Percentiles rank a stretch among this genome's conserved stretches.
Conservation (phyloP, 2,888 invertebrate species). For the Chironomus riparius region DNA sequence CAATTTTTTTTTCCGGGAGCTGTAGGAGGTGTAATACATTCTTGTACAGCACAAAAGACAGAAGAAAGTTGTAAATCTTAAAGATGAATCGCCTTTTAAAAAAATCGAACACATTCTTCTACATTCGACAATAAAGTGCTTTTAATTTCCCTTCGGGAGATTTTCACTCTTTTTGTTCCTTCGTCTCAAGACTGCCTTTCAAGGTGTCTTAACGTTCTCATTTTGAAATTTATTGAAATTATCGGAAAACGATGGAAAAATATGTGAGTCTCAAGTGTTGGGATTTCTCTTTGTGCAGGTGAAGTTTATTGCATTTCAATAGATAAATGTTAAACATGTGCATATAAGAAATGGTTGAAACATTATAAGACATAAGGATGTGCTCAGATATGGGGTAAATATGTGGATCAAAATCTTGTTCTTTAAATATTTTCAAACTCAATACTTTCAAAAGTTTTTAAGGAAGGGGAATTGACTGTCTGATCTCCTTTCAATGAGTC, state of each 20-base stretch:
- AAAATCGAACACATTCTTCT: slow-evolving; percentile 19
- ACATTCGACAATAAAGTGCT: neutral
- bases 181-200: neutral
- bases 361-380: no score
- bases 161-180: neutral
- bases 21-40: neutral
- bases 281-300: neutral
- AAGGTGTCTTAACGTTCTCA: slow-evolving; percentile 7
- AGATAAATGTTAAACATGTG: no score
- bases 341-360: no score
- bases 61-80: slow-evolving; percentile 24
- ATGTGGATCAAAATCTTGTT: no score
- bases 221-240: slow-evolving; percentile 26
- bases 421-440: no score
- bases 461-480: no score
- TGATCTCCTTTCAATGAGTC: no score
- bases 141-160: slow-evolving; percentile 25
- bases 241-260: neutral
- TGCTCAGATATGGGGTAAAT: no score
- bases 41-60: slow-evolving; percentile 7
- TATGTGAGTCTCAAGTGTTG: neutral
- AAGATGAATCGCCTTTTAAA: slow-evolving; percentile 26
- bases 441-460: no score
- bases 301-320: no score
- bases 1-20: neutral